These are phyloP conservation scores for Pseudocheirus occidentalis DNA, from an alignment of 2,797 vertebrate genomes.

Conservation along the genomic window DNA sequence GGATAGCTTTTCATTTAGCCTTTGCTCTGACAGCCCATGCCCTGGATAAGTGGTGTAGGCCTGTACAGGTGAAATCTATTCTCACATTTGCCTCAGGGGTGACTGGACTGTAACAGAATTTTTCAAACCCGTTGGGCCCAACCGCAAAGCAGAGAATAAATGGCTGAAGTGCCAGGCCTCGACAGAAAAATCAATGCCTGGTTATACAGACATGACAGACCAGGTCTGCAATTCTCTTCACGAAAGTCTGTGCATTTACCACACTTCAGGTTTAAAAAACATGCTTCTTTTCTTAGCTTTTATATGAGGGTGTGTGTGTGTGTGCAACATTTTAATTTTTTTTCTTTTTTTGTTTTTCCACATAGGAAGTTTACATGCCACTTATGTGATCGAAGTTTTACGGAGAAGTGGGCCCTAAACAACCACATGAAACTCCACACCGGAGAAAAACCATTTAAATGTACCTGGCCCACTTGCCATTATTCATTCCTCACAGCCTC, in stretches of 20 bases:
- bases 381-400: constrained; percentile 96
- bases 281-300: constrained; percentile 46
- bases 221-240: constrained; percentile 85
- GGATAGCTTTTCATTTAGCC: constrained; percentile 97
- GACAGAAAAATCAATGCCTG: constrained; percentile 99
- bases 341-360: constrained; percentile 68
- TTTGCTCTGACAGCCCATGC: constrained; percentile 91
- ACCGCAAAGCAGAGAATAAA: constrained; percentile 99
- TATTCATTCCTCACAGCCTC: constrained; percentile 98
- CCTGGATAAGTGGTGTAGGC: constrained; percentile 96
- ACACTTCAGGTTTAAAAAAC: constrained; percentile 62
- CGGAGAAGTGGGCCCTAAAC: constrained; percentile 98
- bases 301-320: not conserved
- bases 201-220: constrained; percentile 99
- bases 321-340: constrained; percentile 74
- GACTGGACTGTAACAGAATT: constrained; percentile 99
- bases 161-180: constrained; percentile 96
- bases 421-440: constrained; percentile 99
- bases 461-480: constrained; percentile 96
- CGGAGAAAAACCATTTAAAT: constrained; percentile 97
- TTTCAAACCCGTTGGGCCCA: constrained; percentile 97
- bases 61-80: constrained; percentile 98
- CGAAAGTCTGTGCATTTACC: constrained; percentile 82
- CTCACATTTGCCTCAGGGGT: constrained; percentile 95
- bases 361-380: constrained; percentile 96